Conservation (phyloP, 2,797 vertebrate genomes). For the Odontamblyopus lacepedii region DNA sequence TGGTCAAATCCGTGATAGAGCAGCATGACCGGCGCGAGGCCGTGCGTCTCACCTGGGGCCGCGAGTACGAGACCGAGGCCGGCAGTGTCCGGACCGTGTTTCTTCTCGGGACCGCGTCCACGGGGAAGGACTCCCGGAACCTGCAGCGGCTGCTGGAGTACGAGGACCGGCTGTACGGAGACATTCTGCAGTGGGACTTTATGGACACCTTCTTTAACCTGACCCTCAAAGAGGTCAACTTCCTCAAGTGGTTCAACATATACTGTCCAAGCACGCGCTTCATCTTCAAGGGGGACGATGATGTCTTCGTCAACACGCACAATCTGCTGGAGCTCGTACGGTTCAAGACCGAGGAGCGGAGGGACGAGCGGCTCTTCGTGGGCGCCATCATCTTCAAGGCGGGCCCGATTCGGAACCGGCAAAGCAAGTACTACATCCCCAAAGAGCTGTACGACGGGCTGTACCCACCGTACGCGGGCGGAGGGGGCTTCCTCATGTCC, state of each 20-base stretch:
- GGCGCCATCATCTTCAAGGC: conserved; percentile 85
- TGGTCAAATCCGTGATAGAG: conserved; percentile 84
- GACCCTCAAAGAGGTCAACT: conserved; percentile 85
- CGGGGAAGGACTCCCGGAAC: conserved; percentile 78
- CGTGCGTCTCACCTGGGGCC: conserved; percentile 81
- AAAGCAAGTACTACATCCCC: conserved; percentile 89
- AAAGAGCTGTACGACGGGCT: conserved; percentile 76
- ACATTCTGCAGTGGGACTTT: conserved; percentile 88
- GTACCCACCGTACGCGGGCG: conserved; percentile 85
- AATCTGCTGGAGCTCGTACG: conserved; percentile 81
- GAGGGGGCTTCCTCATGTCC: conserved; percentile 87
- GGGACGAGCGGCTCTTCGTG: conserved; percentile 72
- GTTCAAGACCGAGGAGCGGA: conserved; percentile 64
- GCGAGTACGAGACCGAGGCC: conserved; percentile 61
- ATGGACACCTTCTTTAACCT: conserved; percentile 88
- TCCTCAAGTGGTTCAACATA: conserved; percentile 83
- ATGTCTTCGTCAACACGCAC: conserved; percentile 85
- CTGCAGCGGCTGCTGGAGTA: conserved; percentile 82
- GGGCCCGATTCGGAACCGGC: conserved; percentile 79
- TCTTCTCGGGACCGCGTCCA: conserved; percentile 75
- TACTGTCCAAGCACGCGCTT: conserved; percentile 78
- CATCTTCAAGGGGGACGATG: conserved; percentile 88
- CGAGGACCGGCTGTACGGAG: conserved; percentile 79
- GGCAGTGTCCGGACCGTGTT: conserved; percentile 78
- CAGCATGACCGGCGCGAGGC: conserved; percentile 83